Evolutionary conservation across 2,797 vertebrate species (phyloP), one percentile per base, ranked within the genome.

Genomic region (Merluccius polli): DNA sequence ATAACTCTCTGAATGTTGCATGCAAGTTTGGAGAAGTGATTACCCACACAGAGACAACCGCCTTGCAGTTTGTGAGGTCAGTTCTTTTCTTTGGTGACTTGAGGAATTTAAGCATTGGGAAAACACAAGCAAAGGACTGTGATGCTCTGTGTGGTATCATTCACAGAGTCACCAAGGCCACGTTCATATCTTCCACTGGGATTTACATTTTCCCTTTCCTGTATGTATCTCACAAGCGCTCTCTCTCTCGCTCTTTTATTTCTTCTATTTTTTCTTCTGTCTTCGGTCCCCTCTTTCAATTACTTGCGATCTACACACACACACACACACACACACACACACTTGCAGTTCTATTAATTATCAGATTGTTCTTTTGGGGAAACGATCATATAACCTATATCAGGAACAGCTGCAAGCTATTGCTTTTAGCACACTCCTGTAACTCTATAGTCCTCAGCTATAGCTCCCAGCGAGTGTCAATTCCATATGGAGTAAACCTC

Each of bases 231-330:
- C 38, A 31, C 38, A 15, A 35, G 11, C 63, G 13, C 65, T 12
- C 63, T 29, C 29, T 31, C 36, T 31, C 11, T 44, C 67, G 31
- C 36, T 41, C 36, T 44, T 59, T 1, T 59, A 1, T 71, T 32
- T 35, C 27, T 15, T 36, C 70, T 71, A 8, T n/a, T 35, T 71
- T 33, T 36, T 32, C 10, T 18, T 36, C 32, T 15, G 71, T 31
- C 38, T 48, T 12, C 13, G 29, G 7, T 41, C 29, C 18, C 12
- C 24, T 13, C 6, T 52, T 73, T 52, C 36, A 33, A 33, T 36
- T 72, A 9, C 32, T 73, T 27, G 38, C 29, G 9, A 29, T 41
- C 73, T 38, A 74, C 9, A n/a, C 77, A 81, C 78, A 79, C n/a
- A n/a, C n/a, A 70, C 72, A 48, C 73, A 75, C n/a, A 41, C 70